These are phyloP conservation scores for Phoeniculus purpureus DNA, from an alignment of 2,797 vertebrate genomes.

Conservation along the genomic window DNA sequence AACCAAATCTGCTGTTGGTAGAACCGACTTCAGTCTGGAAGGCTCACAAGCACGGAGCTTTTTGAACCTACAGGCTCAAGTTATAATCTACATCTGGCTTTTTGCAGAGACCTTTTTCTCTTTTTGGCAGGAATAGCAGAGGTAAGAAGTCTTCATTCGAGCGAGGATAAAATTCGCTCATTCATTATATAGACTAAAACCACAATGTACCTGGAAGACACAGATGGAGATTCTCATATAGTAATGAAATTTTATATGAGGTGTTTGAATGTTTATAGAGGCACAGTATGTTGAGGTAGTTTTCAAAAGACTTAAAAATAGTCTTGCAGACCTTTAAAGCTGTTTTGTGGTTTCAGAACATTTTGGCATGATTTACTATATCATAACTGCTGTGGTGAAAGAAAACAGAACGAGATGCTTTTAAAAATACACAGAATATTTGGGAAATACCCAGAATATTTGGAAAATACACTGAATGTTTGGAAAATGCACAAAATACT, in stretches of 20 bases:
- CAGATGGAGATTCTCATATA: neutral
- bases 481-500: constrained; percentile 1
- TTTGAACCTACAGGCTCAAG: neutral
- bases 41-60: neutral
- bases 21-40: neutral
- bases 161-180: neutral
- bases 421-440: constrained; percentile 56
- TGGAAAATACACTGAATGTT: too few species aligned
- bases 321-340: constrained; percentile 2
- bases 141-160: neutral
- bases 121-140: neutral
- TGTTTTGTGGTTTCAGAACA: constrained; percentile 41
- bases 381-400: constrained; percentile 42
- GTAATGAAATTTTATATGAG: neutral
- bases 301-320: constrained; percentile 29
- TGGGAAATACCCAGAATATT: neutral
- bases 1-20: neutral
- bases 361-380: constrained; percentile 8
- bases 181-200: neutral
- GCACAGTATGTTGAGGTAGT: neutral
- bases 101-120: neutral
- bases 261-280: neutral
- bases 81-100: neutral
- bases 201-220: neutral
- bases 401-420: constrained; percentile 42